phyloP scores from a whole-genome alignment of 2,113 vertebrate species.

The Sphyrna mokarran region DNA sequence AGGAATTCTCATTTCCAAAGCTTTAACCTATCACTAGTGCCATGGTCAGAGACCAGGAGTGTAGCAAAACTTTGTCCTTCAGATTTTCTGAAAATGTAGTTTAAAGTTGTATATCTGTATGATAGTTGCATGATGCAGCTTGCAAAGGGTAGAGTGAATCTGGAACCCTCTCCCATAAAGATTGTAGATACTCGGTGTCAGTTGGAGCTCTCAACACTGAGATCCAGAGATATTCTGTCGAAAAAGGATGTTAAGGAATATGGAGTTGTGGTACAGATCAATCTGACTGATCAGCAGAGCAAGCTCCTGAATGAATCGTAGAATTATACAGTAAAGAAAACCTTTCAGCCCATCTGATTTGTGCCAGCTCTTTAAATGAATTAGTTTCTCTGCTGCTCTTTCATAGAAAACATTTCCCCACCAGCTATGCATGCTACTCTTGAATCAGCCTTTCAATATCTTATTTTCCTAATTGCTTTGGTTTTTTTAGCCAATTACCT shows the following conservation, averaged over 20 bases:
- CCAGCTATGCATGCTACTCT: background rate
- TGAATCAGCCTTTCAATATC: background rate
- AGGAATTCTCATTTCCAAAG: conserved; percentile 19
- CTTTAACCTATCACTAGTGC: background rate
- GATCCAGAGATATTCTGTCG: background rate
- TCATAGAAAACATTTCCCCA: background rate
- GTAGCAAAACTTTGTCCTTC: background rate
- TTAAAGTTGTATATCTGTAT: background rate
- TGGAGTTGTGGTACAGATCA: background rate
- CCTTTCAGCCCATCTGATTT: background rate
- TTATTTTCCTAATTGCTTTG: background rate
- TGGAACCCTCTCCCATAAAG: background rate
- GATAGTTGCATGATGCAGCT: background rate
- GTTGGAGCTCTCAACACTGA: no score
- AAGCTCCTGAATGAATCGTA: background rate
- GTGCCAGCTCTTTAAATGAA: background rate
- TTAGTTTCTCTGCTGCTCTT: background rate
- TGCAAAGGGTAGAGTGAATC: background rate
- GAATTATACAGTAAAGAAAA: background rate
- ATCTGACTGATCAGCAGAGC: background rate
- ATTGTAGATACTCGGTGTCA: background rate
- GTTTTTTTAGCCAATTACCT: background rate
- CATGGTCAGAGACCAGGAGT: background rate
- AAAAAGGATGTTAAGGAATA: background rate
- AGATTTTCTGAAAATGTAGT: background rate